Evolutionary conservation across 2,113 vertebrate species (phyloP), one percentile per base, ranked within the genome.

Genomic region (Daboia siamensis): DNA sequence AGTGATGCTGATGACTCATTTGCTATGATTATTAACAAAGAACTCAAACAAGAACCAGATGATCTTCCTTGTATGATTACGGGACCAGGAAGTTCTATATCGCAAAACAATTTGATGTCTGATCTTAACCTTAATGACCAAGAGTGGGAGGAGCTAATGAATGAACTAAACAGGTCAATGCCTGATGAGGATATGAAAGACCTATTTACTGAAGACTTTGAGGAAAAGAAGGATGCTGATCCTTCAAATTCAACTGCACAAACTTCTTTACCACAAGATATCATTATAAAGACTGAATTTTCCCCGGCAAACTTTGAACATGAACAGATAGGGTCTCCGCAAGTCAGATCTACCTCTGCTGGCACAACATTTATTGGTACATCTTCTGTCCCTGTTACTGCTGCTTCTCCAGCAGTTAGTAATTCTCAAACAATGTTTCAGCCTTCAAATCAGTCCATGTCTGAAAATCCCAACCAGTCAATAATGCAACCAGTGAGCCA

Each of bases 61-160:
- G 99, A 99, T 95, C 97, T 99, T 88, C 98, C 98, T 3, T 99
- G 99, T 97, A 98, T 99, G 98, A 97, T 98, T 13, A 95, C 98
- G 2, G 99, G 98, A 3, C 91, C 98, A 0, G 98, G 98, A 1
- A 97, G 98, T 9, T 97, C 97, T 64, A 98, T 98, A 24, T 98
- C 97, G 89, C 98, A 98, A 92, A 99, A 98, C 97, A 99, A 98
- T 96, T 96, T 99, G 95, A 98, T 99, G 97, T 98, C 99, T 0
- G 99, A 99, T 97, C 98, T 99, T 87, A 99, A 99, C 97, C 98
- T 99, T 29, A 99, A 99, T 0, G 99, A 99, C 95, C 99, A 99
- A 96, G 99, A 99, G 92, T 99, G 99, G 99, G 99, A 98, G 87
- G 99, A 99, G 96, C 98, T 99, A 93, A 99, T 99, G 91, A 99